Evolutionary conservation across 1,140 invertebrate genomes (phyloP), one percentile per base, ranked within the genome.

Genomic region (Papilio glaucus): DNA sequence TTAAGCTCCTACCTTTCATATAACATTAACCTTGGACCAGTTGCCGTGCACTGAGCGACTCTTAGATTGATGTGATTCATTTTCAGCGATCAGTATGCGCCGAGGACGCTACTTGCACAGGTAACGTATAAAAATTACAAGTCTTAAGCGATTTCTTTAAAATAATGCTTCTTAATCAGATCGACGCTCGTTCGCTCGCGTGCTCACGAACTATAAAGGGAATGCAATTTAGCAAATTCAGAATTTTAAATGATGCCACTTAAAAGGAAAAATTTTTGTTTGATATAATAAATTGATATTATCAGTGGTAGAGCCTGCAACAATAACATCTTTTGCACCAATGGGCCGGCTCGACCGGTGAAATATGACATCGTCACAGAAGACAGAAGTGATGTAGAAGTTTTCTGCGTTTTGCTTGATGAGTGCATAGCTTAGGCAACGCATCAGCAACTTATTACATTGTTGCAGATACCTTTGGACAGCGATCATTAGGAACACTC

Each of bases 91-190:
- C 62, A 65, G 21, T 15, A 39, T 65, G 62, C 33, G 15, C 33
- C 60, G 33, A 62, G 29, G 18, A 41, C 24, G 41, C 39, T 45
- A 10, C 49, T 53, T 24, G 49, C 49, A 53, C 49, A 53, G 18
- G 9, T 9, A 24, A 53, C 49, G 49, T 53, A 24, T 68, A 45
- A 38, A 24, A 68, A 68, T 45, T 42, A 45, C 65, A 45, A 21
- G 65, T 41, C 21, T 68, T 68, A 45, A 42, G 65, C 65, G 26
- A 68, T 68, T 67, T 41, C 65, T 26, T 68, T 39, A 26, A 45
- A 68, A 68, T 68, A 26, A 53, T 39, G 65, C 65, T 68, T 42
- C 37, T 39, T 68, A 68, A 68, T 68, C 65, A 68, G 65, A 42
- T 68, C 18, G 49, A 53, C 49, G 49, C 7, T 53, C 49, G 9